Evolutionary conservation across 2,888 invertebrate genomes (phyloP).

Genomic region (Oxytorus armatus): DNA sequence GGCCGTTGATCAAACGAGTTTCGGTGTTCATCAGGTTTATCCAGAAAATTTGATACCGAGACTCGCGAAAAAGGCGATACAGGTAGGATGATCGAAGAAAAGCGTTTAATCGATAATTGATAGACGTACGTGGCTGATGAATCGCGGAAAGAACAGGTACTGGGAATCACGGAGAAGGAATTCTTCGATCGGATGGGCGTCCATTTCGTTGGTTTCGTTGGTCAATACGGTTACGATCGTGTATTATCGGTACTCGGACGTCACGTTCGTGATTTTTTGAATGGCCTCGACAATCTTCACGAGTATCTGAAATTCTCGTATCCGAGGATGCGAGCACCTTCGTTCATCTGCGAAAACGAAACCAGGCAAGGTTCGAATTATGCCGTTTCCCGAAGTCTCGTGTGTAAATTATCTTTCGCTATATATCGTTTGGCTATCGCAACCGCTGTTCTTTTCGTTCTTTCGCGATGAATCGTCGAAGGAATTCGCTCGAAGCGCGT

Average conservation of each 20-base stretch:
- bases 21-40: constrained; percentile 96
- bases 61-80: constrained; percentile 93
- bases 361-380: constrained; percentile 87
- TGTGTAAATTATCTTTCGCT: background rate
- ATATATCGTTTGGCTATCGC: background rate
- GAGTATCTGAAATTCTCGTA: constrained; percentile 98
- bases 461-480: constrained; percentile 10
- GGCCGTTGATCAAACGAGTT: constrained; percentile 94
- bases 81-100: too few species aligned
- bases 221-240: constrained; percentile 97
- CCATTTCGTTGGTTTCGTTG: constrained; percentile 96
- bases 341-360: constrained; percentile 98
- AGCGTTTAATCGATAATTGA: too few species aligned
- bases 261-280: constrained; percentile 97
- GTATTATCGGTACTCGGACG: constrained; percentile 95
- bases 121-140: background rate
- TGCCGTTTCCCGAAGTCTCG: constrained; percentile 10
- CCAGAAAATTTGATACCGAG: constrained; percentile 94
- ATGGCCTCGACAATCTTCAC: constrained; percentile 98
- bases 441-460: background rate
- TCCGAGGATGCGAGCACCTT: constrained; percentile 95
- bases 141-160: constrained; percentile 87
- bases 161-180: constrained; percentile 94
- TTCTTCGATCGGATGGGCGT: constrained; percentile 98
- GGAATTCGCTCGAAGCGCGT: constrained; percentile 42